phyloP scores from a whole-genome alignment of 2,888 invertebrate genomes.

The Myathropa florea region DNA sequence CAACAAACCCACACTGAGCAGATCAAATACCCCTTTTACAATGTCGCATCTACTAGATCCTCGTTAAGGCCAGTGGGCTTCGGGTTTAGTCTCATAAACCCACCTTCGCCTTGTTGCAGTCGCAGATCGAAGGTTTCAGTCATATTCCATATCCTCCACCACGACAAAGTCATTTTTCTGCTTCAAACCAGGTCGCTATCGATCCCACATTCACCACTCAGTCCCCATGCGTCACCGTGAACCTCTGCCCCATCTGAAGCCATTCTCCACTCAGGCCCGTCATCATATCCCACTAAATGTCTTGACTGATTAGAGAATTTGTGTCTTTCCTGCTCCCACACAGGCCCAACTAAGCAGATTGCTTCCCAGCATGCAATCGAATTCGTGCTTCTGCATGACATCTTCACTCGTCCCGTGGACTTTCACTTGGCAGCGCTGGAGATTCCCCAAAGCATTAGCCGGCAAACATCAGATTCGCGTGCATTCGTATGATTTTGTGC shows the following conservation, averaged over 20 bases:
- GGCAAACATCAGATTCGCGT: background rate
- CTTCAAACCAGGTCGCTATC: background rate
- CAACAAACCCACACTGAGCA: too few species aligned
- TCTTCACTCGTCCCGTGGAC: background rate
- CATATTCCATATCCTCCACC: too few species aligned
- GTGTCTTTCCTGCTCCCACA: background rate
- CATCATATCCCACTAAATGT: background rate
- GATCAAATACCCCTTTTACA: too few species aligned
- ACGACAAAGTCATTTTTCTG: background rate
- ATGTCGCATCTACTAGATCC: too few species aligned
- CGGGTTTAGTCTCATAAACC: too few species aligned
- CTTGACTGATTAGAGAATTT: background rate
- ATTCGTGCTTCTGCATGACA: background rate
- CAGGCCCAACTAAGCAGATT: background rate
- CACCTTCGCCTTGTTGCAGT: too few species aligned
- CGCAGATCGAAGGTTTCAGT: too few species aligned
- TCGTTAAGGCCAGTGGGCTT: too few species aligned
- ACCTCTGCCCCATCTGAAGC: background rate
- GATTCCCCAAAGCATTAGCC: background rate
- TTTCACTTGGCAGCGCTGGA: background rate
- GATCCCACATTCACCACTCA: too few species aligned
- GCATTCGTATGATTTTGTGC: background rate
- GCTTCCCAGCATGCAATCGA: background rate
- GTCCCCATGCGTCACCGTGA: too few species aligned
- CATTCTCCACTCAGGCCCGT: background rate